phyloP scores from a whole-genome alignment of 2,888 invertebrate species.

The Melanchra persicariae region DNA sequence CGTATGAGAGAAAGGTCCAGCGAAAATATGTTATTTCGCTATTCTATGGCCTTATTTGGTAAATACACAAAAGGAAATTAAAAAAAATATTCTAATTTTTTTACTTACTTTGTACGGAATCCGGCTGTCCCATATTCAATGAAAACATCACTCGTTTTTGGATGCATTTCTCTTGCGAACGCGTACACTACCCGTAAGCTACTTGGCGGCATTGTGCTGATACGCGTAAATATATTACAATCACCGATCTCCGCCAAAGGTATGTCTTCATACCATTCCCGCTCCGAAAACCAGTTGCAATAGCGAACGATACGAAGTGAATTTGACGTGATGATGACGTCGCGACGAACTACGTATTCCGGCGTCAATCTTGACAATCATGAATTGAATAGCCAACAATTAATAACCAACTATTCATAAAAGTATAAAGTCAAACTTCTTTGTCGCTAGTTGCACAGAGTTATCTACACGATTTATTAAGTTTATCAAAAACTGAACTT shows the following conservation, averaged over 20 bases:
- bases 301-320: conserved; percentile 40
- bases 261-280: conserved; percentile 79
- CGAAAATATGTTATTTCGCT: conserved; percentile 66
- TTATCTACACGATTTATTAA: not conserved
- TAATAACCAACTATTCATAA: conserved; percentile 54
- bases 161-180: conserved; percentile 95
- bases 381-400: conserved; percentile 49
- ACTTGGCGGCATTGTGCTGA: conserved; percentile 89
- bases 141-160: conserved; percentile 92
- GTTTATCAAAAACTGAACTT: not conserved
- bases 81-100: conserved; percentile 65
- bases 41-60: conserved; percentile 67
- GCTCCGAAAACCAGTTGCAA: conserved; percentile 77
- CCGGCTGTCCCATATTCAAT: conserved; percentile 97
- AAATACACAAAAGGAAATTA: conserved; percentile 58
- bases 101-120: conserved; percentile 94
- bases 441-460: conserved; percentile 36
- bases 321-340: conserved; percentile 71
- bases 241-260: conserved; percentile 82
- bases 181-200: conserved; percentile 93
- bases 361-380: conserved; percentile 68
- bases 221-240: conserved; percentile 86
- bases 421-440: conserved; percentile 6
- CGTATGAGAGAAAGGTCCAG: conserved; percentile 72
- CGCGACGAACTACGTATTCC: conserved; percentile 1